phyloP scores from a whole-genome alignment of 2,797 vertebrate species.

The Spinus olivaceus region DNA sequence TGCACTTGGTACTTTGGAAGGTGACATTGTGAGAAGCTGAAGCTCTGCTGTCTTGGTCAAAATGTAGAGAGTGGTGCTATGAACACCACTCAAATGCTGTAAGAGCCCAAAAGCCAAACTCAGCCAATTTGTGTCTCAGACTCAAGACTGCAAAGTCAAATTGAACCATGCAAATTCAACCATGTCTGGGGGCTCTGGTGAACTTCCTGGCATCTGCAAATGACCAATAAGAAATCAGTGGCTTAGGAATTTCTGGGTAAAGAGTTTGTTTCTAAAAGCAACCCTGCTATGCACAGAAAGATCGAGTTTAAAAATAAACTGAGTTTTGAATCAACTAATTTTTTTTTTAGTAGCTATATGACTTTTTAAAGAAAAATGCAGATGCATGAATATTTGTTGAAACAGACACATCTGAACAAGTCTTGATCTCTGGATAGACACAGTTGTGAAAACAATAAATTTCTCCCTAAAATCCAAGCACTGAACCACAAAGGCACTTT shows the following conservation, averaged over 20 bases:
- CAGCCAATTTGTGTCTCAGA: not conserved
- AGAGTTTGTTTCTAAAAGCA: not conserved
- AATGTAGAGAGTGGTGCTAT: not conserved
- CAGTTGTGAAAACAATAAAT: not conserved
- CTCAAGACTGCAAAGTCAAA: not conserved
- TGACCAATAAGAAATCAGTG: not conserved
- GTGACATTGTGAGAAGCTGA: not conserved
- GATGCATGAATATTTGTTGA: not conserved
- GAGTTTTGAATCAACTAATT: not conserved
- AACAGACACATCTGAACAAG: not conserved
- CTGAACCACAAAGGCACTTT: not conserved
- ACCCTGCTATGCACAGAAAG: not conserved
- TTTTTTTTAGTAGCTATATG: not conserved
- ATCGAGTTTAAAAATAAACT: not conserved
- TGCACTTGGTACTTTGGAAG: not conserved
- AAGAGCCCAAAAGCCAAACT: not conserved
- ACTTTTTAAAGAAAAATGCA: not conserved
- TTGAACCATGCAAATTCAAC: not conserved
- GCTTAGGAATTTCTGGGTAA: not conserved
- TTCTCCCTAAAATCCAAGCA: conserved; percentile 39
- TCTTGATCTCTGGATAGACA: not conserved
- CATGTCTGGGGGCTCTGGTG: not conserved
- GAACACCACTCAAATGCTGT: not conserved
- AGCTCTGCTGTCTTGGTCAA: not conserved
- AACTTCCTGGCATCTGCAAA: not conserved